Percentiles rank a stretch among this genome's conserved stretches.
phyloP scores from a whole-genome alignment of 2,888 invertebrate genomes.

The Megastigmus dorsalis region DNA sequence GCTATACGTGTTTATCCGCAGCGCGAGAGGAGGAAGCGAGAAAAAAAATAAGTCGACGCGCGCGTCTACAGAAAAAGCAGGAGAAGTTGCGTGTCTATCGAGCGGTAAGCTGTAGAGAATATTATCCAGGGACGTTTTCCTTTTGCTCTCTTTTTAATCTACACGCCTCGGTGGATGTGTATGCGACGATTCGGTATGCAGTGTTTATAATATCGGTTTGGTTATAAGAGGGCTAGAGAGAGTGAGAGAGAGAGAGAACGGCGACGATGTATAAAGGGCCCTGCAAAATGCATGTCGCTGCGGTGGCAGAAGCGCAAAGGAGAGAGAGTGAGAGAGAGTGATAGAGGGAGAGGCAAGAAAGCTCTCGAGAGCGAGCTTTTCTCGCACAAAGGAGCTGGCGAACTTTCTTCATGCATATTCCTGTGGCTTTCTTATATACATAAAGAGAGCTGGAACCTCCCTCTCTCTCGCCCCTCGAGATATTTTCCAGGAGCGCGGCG shows the following conservation, averaged over 20 bases:
- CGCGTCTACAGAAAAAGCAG: not conserved
- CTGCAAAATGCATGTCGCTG: slow-evolving; percentile 11
- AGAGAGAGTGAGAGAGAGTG: no score
- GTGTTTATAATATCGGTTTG: slow-evolving; percentile 25
- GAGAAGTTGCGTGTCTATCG: not conserved
- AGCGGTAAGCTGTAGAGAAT: slow-evolving; percentile 24
- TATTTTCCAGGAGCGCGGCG: slow-evolving; percentile 26
- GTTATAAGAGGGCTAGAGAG: slow-evolving; percentile 34
- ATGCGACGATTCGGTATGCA: not conserved
- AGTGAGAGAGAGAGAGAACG: no score
- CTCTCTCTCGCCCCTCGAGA: slow-evolving; percentile 27
- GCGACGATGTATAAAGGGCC: slow-evolving; percentile 19
- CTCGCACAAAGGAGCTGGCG: slow-evolving; percentile 20
- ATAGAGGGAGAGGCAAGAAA: no score
- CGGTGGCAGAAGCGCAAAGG: slow-evolving; percentile 29
- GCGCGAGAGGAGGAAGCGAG: no score
- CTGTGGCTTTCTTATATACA: slow-evolving; percentile 5
- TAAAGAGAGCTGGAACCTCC: not conserved
- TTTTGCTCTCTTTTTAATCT: not conserved
- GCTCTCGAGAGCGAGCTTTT: slow-evolving; percentile 45
- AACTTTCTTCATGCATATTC: slow-evolving; percentile 48
- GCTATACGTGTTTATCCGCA: not conserved
- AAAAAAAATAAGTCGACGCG: not conserved
- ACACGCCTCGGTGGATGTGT: not conserved
- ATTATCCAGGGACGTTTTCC: not conserved